A percentile compares a stretch with the other conserved stretches of the same genome.
Conservation (phyloP, 2,113 vertebrate species). For the Ophiodon elongatus region DNA sequence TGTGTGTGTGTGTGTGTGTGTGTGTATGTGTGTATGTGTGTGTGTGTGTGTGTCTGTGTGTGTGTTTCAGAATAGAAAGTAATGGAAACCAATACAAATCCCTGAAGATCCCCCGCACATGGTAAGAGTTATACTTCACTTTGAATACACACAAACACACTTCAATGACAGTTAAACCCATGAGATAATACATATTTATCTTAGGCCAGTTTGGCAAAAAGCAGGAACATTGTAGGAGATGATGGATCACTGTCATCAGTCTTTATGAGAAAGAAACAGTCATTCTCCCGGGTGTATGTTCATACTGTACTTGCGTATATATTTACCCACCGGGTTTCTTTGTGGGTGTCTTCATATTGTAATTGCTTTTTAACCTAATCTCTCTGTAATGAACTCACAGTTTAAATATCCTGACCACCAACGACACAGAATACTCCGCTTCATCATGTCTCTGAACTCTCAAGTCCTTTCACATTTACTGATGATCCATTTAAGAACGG, state of each 20-base stretch:
- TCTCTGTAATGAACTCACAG: neutral
- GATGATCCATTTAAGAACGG: conserved; percentile 18
- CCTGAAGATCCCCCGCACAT: conserved; percentile 53
- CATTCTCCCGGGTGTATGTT: neutral
- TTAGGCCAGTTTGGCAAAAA: conserved; percentile 25
- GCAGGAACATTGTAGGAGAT: conserved; percentile 9
- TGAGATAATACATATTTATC: conserved; percentile 48
- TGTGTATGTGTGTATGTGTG: conserved; percentile 11
- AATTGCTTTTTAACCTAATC: neutral
- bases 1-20: conserved; percentile 22
- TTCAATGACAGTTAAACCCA: conserved; percentile 47
- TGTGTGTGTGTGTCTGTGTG: conserved; percentile 5
- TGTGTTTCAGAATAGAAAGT: conserved; percentile 16
- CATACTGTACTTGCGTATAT: neutral
- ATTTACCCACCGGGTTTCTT: neutral
- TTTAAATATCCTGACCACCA: conserved; percentile 14
- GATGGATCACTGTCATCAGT: conserved; percentile 47
- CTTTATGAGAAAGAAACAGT: conserved; percentile 8
- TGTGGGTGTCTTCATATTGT: conserved; percentile 2
- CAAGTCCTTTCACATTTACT: conserved; percentile 7
- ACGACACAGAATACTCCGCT: neutral
- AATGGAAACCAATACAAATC: conserved; percentile 42
- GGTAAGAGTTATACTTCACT: conserved; percentile 43
- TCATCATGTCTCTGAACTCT: conserved; percentile 21
- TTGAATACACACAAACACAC: conserved; percentile 51